Conservation (phyloP, 2,113 vertebrate species). For the Dolichotis patagonum region DNA sequence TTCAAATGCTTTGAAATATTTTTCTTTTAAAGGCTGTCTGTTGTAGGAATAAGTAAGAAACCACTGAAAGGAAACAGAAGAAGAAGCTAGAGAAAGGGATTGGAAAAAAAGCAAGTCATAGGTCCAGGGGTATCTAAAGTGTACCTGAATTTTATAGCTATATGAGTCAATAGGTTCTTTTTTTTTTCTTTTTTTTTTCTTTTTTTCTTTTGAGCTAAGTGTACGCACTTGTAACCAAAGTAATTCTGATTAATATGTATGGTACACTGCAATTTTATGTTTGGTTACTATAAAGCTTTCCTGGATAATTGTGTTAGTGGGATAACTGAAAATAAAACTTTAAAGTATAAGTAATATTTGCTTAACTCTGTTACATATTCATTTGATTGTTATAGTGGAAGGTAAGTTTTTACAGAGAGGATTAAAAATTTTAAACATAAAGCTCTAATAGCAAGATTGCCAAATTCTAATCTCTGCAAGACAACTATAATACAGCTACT, state of each 20-base stretch:
- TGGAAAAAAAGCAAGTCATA: no score
- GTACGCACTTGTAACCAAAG: background rate
- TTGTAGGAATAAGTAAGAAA: background rate
- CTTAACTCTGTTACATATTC: slow-evolving; percentile 45
- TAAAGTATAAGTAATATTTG: slow-evolving; percentile 30
- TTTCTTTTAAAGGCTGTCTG: background rate
- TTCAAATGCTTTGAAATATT: background rate
- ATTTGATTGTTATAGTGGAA: slow-evolving; percentile 9
- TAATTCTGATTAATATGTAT: slow-evolving; percentile 26
- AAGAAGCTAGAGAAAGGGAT: background rate
- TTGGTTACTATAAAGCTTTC: slow-evolving; percentile 34
- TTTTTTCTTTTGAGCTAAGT: no score
- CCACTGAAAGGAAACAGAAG: slow-evolving; percentile 10
- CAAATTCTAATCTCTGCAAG: slow-evolving; percentile 18
- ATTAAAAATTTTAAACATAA: slow-evolving; percentile 28
- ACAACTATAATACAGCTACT: slow-evolving; percentile 43
- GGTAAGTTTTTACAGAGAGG: background rate
- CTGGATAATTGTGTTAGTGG: slow-evolving; percentile 60
- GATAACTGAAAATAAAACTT: slow-evolving; percentile 31
- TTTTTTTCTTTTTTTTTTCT: no score
- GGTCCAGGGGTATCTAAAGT: no score
- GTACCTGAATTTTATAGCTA: background rate
- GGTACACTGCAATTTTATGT: background rate
- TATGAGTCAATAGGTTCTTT: background rate
- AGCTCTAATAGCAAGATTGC: slow-evolving; percentile 18